Conservation (phyloP, 2,888 invertebrate species). For the Vesta saturnalis region DNA sequence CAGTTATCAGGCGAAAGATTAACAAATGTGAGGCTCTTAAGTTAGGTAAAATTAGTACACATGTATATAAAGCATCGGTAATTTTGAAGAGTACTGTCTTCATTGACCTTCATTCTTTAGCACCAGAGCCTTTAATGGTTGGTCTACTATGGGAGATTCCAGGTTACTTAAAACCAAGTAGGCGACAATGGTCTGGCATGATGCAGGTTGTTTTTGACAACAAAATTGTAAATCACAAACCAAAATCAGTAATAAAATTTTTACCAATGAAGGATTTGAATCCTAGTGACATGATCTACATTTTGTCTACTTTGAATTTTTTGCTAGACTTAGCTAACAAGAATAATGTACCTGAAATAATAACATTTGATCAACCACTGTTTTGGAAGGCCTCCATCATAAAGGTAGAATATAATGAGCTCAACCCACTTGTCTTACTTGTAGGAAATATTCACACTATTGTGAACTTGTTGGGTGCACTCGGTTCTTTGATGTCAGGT, state of each 20-base stretch:
- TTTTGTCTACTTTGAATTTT: too few relatives aligned
- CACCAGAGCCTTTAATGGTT: not conserved
- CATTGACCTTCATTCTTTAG: not conserved
- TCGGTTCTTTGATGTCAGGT: not conserved
- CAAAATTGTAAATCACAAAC: too few relatives aligned
- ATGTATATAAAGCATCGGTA: not conserved
- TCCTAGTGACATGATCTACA: too few relatives aligned
- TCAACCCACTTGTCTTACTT: too few relatives aligned
- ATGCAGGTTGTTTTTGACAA: too few relatives aligned
- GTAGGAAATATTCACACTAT: not conserved
- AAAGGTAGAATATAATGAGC: too few relatives aligned
- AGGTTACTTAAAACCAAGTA: not conserved
- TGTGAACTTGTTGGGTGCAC: not conserved
- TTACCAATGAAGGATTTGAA: not conserved
- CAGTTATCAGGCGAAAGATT: not conserved
- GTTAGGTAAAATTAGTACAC: not conserved
- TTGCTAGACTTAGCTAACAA: too few relatives aligned
- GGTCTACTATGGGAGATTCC: not conserved
- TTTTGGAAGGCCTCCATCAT: too few relatives aligned
- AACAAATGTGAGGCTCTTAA: not conserved
- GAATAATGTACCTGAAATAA: too few relatives aligned
- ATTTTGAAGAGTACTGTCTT: not conserved
- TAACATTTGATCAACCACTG: too few relatives aligned
- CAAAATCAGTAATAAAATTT: too few relatives aligned
- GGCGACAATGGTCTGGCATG: not conserved